Evolutionary conservation across 1,140 invertebrate species (phyloP).

Genomic region (Leptoteleia sp.): DNA sequence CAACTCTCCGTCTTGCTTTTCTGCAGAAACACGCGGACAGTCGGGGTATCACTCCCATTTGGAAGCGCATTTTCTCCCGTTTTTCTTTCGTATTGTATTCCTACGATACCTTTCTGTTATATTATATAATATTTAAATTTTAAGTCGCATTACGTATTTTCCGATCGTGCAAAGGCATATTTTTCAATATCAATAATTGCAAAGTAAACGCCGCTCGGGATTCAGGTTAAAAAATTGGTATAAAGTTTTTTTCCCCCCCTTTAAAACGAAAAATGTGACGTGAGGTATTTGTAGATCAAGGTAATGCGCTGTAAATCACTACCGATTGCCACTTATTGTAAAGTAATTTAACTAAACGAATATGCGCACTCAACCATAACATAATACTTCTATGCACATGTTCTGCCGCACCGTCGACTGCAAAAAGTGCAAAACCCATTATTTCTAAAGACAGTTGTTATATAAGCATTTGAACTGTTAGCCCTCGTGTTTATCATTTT

Average conservation of each 20-base stretch:
- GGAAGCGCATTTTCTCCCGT: slow-evolving; percentile 2
- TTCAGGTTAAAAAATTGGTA: slow-evolving; percentile 21
- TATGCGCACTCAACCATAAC: slow-evolving; percentile 46
- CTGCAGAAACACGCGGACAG: not conserved
- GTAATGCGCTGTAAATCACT: slow-evolving; percentile 50
- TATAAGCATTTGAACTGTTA: slow-evolving; percentile 6
- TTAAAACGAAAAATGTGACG: slow-evolving; percentile 33
- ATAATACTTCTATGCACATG: slow-evolving; percentile 25
- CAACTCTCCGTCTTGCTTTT: slow-evolving; percentile 22
- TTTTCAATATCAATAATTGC: slow-evolving; percentile 16
- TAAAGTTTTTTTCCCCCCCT: slow-evolving; percentile 13
- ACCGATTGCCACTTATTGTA: slow-evolving; percentile 53
- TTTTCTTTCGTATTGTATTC: slow-evolving; percentile 2
- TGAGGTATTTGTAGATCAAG: slow-evolving; percentile 53
- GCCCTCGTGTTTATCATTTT: not conserved
- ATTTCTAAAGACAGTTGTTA: slow-evolving; percentile 13
- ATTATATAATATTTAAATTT: slow-evolving; percentile 29
- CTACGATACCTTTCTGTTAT: not conserved
- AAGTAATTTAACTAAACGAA: slow-evolving; percentile 61
- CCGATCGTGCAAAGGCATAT: not conserved
- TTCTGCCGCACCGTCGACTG: slow-evolving; percentile 2
- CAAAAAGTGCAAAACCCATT: slow-evolving; percentile 20
- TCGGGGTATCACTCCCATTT: not conserved
- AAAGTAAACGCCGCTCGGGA: not conserved
- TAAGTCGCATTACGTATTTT: not conserved